Evolutionary conservation across 1,140 invertebrate genomes (phyloP), one percentile per base, ranked within the genome.

Genomic region (Solenopsis fugax): DNA sequence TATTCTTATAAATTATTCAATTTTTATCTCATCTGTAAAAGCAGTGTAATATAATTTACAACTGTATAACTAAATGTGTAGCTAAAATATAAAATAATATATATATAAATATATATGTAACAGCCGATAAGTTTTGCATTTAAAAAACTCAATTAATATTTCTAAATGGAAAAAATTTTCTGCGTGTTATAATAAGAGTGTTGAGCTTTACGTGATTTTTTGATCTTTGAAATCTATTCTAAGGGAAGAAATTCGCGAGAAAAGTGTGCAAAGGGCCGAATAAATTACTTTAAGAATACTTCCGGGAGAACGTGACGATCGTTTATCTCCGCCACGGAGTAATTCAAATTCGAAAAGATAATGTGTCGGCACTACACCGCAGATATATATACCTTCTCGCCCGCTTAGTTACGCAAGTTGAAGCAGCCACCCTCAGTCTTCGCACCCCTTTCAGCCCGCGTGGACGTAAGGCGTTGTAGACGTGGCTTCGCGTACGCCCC

Each of bases 311-410:
- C 67, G 65, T 71, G 45, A 62, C 64, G 45, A 72, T 69, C 77
- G 65, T 45, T 87, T 62, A 82, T 75, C 73, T n/a, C 21, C 45
- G 16, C 24, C 56, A 45, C n/a, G 24, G 90, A 87, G 89, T 93
- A 92, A 94, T 94, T 94, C 89, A 93, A 93, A 94, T 93, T 94
- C 91, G 92, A 91, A 92, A 94, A 93, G 93, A 93, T 94, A 94
- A 94, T 94, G 93, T 91, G 90, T 81, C 80, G 88, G 60, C 88
- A 88, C 86, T 90, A 89, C 81, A 81, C 73, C 88, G 89, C 88
- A 73, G 78, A 58, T 86, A 90, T 90, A 89, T 91, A 92, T 89
- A 88, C 86, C 64, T 65, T 67, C 50, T 41, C 71, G 34, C 73
- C 18, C 71, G 91, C 91, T 89, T 76, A 93, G 93, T 94, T 94